phyloP scores from a whole-genome alignment of 2,888 invertebrate species.

The Mesoligia furuncula region DNA sequence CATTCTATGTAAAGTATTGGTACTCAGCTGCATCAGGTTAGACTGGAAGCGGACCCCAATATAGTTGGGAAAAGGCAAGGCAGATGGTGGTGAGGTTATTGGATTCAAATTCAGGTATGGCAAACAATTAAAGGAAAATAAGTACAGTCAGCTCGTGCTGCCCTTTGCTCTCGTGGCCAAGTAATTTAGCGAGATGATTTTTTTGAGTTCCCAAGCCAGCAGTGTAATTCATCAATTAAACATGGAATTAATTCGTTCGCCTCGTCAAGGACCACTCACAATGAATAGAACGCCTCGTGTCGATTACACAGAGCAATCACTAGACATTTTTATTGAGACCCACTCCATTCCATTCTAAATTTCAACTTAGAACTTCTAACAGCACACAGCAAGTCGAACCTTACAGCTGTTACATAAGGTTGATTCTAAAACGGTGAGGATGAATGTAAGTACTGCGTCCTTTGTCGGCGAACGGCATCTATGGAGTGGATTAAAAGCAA shows the following conservation, averaged over 20 bases:
- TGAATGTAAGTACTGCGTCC: slow-evolving; percentile 68
- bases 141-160: background rate
- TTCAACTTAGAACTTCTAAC: slow-evolving; percentile 64
- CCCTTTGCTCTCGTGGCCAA: background rate
- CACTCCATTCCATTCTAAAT: slow-evolving; percentile 78
- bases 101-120: background rate
- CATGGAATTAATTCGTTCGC: slow-evolving; percentile 69
- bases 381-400: slow-evolving; percentile 44
- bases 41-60: too few relatives aligned
- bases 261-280: slow-evolving; percentile 58
- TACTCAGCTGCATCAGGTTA: too few relatives aligned
- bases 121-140: background rate
- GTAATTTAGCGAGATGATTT: background rate
- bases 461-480: slow-evolving; percentile 81
- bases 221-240: slow-evolving; percentile 65
- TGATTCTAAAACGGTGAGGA: slow-evolving; percentile 4
- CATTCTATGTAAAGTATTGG: too few relatives aligned
- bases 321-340: slow-evolving; percentile 75
- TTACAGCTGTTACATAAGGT: slow-evolving; percentile 51
- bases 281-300: slow-evolving; percentile 73
- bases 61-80: too few relatives aligned
- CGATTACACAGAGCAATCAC: slow-evolving; percentile 79
- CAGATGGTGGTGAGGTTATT: background rate
- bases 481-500: slow-evolving; percentile 87
- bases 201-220: slow-evolving; percentile 29